Evolutionary conservation across 2,888 invertebrate genomes (phyloP).

Genomic region (Aradus depressus): DNA sequence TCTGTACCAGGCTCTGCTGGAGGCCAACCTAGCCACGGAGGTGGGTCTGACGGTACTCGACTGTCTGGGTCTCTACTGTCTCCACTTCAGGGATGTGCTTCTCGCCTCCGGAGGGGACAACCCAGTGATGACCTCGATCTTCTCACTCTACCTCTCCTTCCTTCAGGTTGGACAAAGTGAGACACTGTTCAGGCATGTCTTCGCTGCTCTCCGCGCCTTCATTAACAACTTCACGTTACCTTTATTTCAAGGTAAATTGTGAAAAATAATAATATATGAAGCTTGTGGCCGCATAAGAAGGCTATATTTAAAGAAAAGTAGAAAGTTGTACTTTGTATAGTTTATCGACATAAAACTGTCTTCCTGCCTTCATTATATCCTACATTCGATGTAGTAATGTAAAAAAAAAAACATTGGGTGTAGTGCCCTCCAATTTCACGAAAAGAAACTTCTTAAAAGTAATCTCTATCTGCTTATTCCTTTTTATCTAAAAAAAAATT

Average conservation of each 20-base stretch:
- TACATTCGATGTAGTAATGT: too few relatives aligned
- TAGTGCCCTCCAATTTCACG: too few relatives aligned
- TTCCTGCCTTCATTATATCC: too few relatives aligned
- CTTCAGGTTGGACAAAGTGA: conserved; percentile 86
- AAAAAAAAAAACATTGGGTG: too few relatives aligned
- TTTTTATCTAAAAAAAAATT: too few relatives aligned
- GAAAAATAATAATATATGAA: neutral
- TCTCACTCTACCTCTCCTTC: conserved; percentile 76
- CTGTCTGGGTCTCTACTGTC: conserved; percentile 71
- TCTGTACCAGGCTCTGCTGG: conserved; percentile 52
- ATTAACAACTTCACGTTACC: conserved; percentile 79
- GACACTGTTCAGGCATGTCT: conserved; percentile 76
- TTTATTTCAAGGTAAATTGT: conserved; percentile 61
- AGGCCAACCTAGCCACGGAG: conserved; percentile 78
- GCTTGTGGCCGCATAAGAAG: neutral
- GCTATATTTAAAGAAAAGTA: neutral
- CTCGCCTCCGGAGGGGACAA: conserved; percentile 54
- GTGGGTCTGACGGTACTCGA: conserved; percentile 80
- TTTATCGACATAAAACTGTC: too few relatives aligned
- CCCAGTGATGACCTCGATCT: conserved; percentile 65
- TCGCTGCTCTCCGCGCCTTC: conserved; percentile 82
- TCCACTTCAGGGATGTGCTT: conserved; percentile 53
- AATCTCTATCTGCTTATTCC: too few relatives aligned
- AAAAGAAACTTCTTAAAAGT: too few relatives aligned
- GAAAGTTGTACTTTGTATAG: neutral